phyloP scores from a whole-genome alignment of 1,140 invertebrate species.

The Euura saliciscinereae region DNA sequence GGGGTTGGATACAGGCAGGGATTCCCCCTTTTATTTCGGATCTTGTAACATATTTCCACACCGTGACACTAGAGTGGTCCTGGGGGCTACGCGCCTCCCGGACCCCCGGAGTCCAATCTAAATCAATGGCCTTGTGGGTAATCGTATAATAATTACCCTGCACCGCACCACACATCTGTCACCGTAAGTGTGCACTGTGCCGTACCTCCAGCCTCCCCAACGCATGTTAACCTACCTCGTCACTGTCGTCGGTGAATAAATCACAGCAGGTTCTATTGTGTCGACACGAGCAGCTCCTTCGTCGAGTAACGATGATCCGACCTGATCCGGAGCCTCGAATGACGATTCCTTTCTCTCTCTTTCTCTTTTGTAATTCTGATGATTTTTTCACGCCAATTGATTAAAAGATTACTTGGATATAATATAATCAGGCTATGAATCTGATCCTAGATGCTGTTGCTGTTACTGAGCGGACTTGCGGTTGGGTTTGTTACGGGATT shows the following conservation, averaged over 20 bases:
- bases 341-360: no score
- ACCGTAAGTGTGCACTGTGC: constrained; percentile 34
- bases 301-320: no score
- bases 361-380: no score
- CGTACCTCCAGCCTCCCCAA: constrained; percentile 2
- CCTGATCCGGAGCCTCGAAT: no score
- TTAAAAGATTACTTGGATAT: no score
- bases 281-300: background rate
- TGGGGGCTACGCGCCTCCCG: background rate
- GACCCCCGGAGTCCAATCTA: constrained; percentile 52
- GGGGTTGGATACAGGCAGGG: background rate
- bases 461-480: background rate
- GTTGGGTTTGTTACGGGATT: constrained; percentile 32
- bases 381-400: no score
- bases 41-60: constrained; percentile 5
- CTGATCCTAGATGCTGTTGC: background rate
- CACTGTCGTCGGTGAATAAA: constrained; percentile 40
- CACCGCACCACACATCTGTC: constrained; percentile 56
- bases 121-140: constrained; percentile 61
- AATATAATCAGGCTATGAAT: no score
- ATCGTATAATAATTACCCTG: constrained; percentile 61
- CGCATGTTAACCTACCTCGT: constrained; percentile 36
- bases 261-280: constrained; percentile 57
- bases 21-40: background rate
- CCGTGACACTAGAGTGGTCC: background rate